These are phyloP conservation scores for Actenoides lindsayi DNA, from an alignment of 2,113 vertebrate genomes.

Conservation along the genomic window DNA sequence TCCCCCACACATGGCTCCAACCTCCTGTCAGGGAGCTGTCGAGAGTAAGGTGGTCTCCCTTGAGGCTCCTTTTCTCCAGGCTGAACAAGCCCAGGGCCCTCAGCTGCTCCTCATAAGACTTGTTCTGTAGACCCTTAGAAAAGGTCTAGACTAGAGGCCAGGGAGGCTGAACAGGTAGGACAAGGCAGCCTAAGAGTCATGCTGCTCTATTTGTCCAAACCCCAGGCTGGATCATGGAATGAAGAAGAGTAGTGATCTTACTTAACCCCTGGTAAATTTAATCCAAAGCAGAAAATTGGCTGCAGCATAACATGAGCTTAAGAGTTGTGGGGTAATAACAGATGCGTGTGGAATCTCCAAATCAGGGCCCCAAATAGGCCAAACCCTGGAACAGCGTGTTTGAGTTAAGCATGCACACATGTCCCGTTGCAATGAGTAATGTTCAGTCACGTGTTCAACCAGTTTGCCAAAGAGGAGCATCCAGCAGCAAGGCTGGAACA, in stretches of 20 bases:
- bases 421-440: not conserved
- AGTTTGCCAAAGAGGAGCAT: not conserved
- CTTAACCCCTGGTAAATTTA: not conserved
- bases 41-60: not conserved
- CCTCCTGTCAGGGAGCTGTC: not conserved
- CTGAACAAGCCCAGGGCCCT: not conserved
- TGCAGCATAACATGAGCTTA: not conserved
- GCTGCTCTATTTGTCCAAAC: not conserved
- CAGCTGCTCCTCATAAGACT: not conserved
- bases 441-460: not conserved
- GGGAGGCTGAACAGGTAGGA: not conserved
- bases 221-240: not conserved
- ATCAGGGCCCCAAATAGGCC: not conserved
- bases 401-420: not conserved
- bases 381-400: not conserved
- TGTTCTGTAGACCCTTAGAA: not conserved
- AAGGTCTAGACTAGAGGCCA: not conserved
- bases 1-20: not conserved
- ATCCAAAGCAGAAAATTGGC: slow-evolving; percentile 34
- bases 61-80: not conserved
- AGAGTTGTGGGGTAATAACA: not conserved
- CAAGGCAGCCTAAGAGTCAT: not conserved
- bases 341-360: not conserved
- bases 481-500: not conserved
- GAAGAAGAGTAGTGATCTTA: not conserved